A percentile compares a stretch with the other conserved stretches of the same genome.
These are phyloP conservation scores for Laticauda laticaudata DNA, from an alignment of 2,113 vertebrate genomes.

Conservation along the genomic window DNA sequence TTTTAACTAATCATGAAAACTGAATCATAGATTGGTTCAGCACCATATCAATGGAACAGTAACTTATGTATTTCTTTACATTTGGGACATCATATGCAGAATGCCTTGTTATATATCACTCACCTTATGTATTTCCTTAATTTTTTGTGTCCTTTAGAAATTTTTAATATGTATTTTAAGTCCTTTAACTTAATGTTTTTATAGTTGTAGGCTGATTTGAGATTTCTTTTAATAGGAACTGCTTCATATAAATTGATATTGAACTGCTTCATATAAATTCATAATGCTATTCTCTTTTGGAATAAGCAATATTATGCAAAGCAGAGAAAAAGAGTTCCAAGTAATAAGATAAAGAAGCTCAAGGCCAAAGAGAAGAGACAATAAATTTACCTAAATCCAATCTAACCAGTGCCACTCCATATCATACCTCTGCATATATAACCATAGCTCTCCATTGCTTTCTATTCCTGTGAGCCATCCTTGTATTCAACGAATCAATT, in stretches of 20 bases:
- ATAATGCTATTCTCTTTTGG: neutral
- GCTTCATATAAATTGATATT: neutral
- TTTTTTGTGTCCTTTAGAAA: neutral
- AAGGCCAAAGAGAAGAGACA: neutral
- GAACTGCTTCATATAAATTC: neutral
- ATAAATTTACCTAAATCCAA: neutral
- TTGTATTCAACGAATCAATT: neutral
- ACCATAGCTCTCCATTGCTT: neutral
- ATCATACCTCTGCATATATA: neutral
- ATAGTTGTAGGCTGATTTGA: neutral
- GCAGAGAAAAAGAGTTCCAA: neutral
- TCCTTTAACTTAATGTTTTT: neutral
- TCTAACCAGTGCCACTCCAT: neutral
- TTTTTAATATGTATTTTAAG: neutral
- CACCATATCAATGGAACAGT: neutral
- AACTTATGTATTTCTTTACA: neutral
- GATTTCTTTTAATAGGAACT: neutral
- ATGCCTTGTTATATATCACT: neutral
- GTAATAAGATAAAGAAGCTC: neutral
- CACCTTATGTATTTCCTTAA: neutral
- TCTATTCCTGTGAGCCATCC: neutral
- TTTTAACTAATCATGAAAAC: neutral
- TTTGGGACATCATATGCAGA: neutral
- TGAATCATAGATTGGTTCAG: neutral
- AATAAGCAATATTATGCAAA: neutral